A percentile compares a stretch with the other conserved stretches of the same genome.
Conservation (phyloP, 2,797 vertebrate genomes). For the Lepilemur ruficaudatus region DNA sequence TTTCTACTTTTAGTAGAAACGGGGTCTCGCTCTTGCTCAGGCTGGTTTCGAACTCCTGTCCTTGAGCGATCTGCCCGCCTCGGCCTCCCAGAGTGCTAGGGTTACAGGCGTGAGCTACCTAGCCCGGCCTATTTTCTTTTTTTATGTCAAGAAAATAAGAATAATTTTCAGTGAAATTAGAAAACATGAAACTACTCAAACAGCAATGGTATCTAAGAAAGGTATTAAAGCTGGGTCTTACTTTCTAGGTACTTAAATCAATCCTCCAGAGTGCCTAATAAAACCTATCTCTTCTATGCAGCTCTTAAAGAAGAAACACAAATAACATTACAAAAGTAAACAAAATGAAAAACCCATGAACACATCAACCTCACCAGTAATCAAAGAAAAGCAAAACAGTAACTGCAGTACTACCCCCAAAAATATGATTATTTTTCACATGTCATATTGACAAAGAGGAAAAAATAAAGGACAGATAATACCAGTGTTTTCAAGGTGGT, state of each 20-base stretch:
- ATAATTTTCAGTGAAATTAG: background rate
- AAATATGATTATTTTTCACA: background rate
- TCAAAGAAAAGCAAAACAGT: background rate
- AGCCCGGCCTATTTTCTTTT: background rate
- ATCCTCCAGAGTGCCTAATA: background rate
- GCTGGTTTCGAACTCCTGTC: too few species aligned
- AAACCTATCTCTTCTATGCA: background rate
- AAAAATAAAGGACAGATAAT: background rate
- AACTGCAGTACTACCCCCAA: background rate
- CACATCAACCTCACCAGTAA: background rate
- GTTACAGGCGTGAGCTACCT: too few species aligned
- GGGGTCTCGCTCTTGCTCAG: too few species aligned
- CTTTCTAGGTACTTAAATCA: background rate
- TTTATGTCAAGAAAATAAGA: background rate
- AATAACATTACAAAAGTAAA: background rate
- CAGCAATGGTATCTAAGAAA: background rate
- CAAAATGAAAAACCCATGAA: background rate
- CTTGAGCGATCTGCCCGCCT: too few species aligned
- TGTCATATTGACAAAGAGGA: background rate
- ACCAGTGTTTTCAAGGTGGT: background rate
- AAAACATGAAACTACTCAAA: background rate
- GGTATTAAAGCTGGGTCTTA: background rate
- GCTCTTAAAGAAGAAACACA: background rate
- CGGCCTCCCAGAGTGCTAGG: too few species aligned
- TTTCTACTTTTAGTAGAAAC: too few species aligned